A percentile compares a stretch with the other conserved stretches of the same genome.
Evolutionary conservation across 2,113 vertebrate species (phyloP).

Genomic region (Nyctereutes procyonoides): DNA sequence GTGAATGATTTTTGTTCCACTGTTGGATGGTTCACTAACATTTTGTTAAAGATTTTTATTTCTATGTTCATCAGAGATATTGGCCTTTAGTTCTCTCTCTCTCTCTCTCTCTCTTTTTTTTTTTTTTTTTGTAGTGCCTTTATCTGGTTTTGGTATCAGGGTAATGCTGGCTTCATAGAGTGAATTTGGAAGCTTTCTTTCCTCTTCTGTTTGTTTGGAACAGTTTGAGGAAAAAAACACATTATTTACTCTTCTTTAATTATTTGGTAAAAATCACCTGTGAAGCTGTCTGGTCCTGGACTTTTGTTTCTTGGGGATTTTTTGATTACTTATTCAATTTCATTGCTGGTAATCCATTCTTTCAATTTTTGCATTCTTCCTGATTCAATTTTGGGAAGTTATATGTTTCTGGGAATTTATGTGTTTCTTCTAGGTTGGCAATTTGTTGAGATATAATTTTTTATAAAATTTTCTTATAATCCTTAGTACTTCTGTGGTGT

Average conservation of each 20-base stretch:
- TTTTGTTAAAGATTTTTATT: neutral
- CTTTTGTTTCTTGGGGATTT: neutral
- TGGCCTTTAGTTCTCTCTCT: neutral
- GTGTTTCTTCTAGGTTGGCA: neutral
- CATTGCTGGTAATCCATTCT: neutral
- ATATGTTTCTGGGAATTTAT: neutral
- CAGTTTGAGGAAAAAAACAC: neutral
- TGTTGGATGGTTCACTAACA: neutral
- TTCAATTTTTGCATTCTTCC: neutral
- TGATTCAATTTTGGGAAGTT: neutral
- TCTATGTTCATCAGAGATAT: too few species aligned
- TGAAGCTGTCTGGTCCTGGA: neutral
- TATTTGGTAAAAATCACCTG: neutral
- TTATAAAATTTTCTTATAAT: neutral
- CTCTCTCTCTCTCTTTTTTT: too few species aligned
- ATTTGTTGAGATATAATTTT: neutral
- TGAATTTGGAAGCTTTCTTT: neutral
- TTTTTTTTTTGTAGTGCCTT: neutral
- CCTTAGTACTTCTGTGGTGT: neutral
- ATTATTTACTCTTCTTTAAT: neutral
- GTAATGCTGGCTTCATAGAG: neutral
- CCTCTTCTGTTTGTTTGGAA: neutral
- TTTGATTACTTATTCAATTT: neutral
- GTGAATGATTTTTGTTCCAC: neutral
- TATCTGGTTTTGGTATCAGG: neutral